Percentiles rank a stretch among this genome's conserved stretches.
Conservation (phyloP, 2,888 invertebrate species). For the Vannuccia rotundouncinata region DNA sequence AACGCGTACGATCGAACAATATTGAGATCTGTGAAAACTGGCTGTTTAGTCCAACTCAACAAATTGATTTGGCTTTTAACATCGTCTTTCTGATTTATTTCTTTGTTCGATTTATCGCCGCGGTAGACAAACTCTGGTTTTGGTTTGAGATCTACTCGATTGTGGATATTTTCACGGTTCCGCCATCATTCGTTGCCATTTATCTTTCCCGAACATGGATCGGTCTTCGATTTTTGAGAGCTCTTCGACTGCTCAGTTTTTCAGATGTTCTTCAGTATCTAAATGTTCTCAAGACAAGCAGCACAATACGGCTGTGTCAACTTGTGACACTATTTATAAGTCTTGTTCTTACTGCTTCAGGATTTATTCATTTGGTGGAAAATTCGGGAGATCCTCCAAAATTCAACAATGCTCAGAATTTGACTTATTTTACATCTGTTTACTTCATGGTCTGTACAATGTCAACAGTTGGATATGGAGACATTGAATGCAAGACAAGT, state of each 20-base stretch:
- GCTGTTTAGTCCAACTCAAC: constrained; percentile 97
- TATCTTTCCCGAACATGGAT: constrained; percentile 99
- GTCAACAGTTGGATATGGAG: constrained; percentile 99
- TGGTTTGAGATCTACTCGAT: constrained; percentile 99
- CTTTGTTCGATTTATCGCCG: constrained; percentile 99
- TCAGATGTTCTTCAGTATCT: constrained; percentile 99
- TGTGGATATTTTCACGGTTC: constrained; percentile 99
- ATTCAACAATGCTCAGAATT: constrained; percentile 60
- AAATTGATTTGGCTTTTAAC: constrained; percentile 99
- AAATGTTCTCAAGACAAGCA: constrained; percentile 99
- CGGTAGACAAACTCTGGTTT: constrained; percentile 99
- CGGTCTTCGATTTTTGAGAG: constrained; percentile 97
- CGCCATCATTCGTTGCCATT: constrained; percentile 99
- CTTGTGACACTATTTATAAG: constrained; percentile 99
- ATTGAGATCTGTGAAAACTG: constrained; percentile 35
- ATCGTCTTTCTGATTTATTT: constrained; percentile 99
- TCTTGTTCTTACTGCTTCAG: constrained; percentile 98
- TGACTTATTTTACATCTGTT: constrained; percentile 98
- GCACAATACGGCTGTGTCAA: constrained; percentile 98
- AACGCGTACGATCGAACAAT: constrained; percentile 2
- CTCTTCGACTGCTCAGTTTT: constrained; percentile 98
- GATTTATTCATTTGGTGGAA: constrained; percentile 99
- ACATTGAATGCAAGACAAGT: constrained; percentile 94
- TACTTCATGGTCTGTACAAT: constrained; percentile 99
- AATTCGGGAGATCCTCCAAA: constrained; percentile 94